Evolutionary conservation across 2,113 vertebrate species (phyloP), one percentile per base, ranked within the genome.

Genomic region (Ageneiosus marmoratus): DNA sequence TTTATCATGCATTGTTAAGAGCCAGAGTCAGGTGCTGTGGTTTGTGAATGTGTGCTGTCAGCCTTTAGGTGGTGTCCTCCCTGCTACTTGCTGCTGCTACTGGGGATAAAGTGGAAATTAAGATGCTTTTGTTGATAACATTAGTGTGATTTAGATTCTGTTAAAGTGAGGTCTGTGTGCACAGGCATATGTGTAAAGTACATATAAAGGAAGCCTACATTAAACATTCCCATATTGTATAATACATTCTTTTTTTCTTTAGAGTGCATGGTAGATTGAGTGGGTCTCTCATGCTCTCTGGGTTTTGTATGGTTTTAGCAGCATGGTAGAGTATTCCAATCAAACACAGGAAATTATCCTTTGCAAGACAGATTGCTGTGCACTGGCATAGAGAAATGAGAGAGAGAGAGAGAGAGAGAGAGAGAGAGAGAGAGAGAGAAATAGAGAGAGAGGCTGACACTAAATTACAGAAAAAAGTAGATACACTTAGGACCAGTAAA

Each of bases 1-100:
- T 94, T 94, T 92, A 95, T 93, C 89, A 92, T 86, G 62, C 84
- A 80, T 92, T 92, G 91, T 94, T 93, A 89, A 90, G 37, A 88
- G 81, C 84, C 85, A 48, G 69, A 81, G 84, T 76, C 77, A 34
- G 72, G 82, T 32, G 16, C 62, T 84, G 79, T 53, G 88, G 87
- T 91, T 92, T 92, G 90, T 87, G 89, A 91, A 93, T 86, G 77
- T 87, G 80, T 83, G 80, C 80, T 84, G 63, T 51, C 80, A 75
- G 58, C 83, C 84, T 87, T 91, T 86, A 48, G 80, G 88, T 84
- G 83, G 55, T 60, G 53, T 74, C 22, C 15, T 77, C 81, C 37
- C 55, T 77, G 77, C 83, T 55, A 73, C 18, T 51, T 50, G n/a
- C n/a, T n/a, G 48, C 48, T 77, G 53, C 69, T 24, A 48, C 73